Evolutionary conservation across 2,888 invertebrate genomes (phyloP), one percentile per base, ranked within the genome.

Genomic region (Drosophila setosimentum): DNA sequence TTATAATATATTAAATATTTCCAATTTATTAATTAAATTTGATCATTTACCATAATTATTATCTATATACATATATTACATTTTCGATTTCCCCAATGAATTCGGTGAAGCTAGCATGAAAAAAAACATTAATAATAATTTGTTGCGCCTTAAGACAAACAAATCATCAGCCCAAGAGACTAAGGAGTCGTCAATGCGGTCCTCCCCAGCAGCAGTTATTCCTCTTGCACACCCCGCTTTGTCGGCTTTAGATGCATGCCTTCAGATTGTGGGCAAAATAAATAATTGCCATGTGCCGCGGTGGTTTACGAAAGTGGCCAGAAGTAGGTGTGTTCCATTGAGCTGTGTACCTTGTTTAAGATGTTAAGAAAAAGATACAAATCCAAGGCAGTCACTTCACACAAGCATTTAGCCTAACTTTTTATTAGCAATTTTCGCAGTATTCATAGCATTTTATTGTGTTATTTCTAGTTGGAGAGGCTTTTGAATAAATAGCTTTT

Each of bases 341-440:
- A 73, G 63, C 64, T 60, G 61, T 76, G 73, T 55, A 59, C 71
- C 68, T 78, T 69, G 71, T 72, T 68, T 65, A 62, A 78, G 70
- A 76, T 79, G 68, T 61, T 60, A 37, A 68, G 67, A 68, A 74
- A 58, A 61, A 83, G 87, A 83, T 78, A 77, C 62, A 70, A 68
- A 83, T 83, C 59, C 66, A 62, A 73, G 64, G 49, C 74, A 76
- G 68, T 65, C 73, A 64, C 82, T 59, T 78, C 61, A 74, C 54
- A 68, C 57, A 60, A 58, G 49, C 63, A 64, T 67, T 67, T 71
- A 50, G 59, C 55, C 30, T 29, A 49, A 55, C 53, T 63, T 83
- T 88, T 87, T 89, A 80, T 78, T 89, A 78, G 73, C 75, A 80
- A 84, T 84, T 89, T 87, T 87, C 73, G 78, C 80, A 64, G 78